Percentiles rank a stretch among this genome's conserved stretches.
phyloP scores from a whole-genome alignment of 2,888 invertebrate species.

The Drosophila infuscata region DNA sequence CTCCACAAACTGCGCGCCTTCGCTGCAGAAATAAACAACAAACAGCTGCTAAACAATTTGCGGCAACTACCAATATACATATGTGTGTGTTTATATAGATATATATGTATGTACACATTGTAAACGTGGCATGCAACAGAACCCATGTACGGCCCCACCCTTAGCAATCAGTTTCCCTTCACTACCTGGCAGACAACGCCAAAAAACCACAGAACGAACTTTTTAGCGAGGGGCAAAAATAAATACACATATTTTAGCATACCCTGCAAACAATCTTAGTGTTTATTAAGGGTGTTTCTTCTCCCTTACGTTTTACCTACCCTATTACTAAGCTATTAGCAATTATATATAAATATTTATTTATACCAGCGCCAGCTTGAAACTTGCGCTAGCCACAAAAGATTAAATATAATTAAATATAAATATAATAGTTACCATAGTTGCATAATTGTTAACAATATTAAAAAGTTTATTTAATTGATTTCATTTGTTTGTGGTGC shows the following conservation, averaged over 20 bases:
- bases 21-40: constrained; percentile 38
- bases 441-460: not conserved
- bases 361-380: not conserved
- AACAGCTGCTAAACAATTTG: constrained; percentile 60
- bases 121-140: constrained; percentile 38
- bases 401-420: not conserved
- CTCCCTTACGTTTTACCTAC: not conserved
- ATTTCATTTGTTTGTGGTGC: not conserved
- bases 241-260: not conserved
- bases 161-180: constrained; percentile 22
- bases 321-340: not conserved
- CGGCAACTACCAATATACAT: constrained; percentile 7
- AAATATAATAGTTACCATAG: not conserved
- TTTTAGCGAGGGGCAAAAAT: not conserved
- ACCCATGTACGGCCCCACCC: constrained; percentile 31
- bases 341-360: not conserved
- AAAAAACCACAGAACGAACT: constrained; percentile 23
- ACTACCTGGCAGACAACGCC: constrained; percentile 40
- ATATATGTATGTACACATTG: not conserved
- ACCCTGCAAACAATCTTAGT: not conserved
- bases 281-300: not conserved
- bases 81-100: not conserved
- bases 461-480: not conserved
- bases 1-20: constrained; percentile 49
- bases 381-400: no score